phyloP scores from a whole-genome alignment of 2,888 invertebrate genomes.

The Folsomia manolachei region DNA sequence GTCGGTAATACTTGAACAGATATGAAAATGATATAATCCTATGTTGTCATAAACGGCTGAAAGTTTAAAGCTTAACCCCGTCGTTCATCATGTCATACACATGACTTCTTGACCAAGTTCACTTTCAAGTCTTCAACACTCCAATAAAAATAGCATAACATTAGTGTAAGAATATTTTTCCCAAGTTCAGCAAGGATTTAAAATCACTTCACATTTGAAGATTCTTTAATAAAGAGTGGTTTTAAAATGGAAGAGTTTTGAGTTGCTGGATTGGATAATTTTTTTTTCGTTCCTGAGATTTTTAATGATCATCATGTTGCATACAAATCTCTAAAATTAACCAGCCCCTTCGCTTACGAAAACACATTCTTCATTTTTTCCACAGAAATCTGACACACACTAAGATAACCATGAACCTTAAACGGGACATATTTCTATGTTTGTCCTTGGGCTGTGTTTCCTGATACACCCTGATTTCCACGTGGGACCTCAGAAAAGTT shows the following conservation, averaged over 20 bases:
- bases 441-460: neutral
- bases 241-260: too few relatives aligned
- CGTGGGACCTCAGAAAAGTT: neutral
- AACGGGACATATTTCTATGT: too few relatives aligned
- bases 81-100: neutral
- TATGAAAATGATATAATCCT: neutral
- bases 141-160: too few relatives aligned
- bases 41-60: neutral
- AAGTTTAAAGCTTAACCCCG: neutral
- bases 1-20: neutral
- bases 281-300: too few relatives aligned
- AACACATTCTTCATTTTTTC: slow-evolving; percentile 9
- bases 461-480: neutral
- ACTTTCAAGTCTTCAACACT: too few relatives aligned
- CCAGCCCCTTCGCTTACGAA: neutral
- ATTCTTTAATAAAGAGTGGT: too few relatives aligned
- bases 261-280: too few relatives aligned
- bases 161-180: neutral
- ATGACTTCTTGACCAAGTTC: neutral
- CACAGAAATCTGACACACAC: neutral
- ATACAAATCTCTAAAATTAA: slow-evolving; percentile 12
- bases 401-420: neutral
- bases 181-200: too few relatives aligned
- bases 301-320: neutral
- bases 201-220: too few relatives aligned